Percentiles rank a stretch among this genome's conserved stretches.
phyloP scores from a whole-genome alignment of 2,113 vertebrate genomes.

The Hemiscyllium ocellatum region DNA sequence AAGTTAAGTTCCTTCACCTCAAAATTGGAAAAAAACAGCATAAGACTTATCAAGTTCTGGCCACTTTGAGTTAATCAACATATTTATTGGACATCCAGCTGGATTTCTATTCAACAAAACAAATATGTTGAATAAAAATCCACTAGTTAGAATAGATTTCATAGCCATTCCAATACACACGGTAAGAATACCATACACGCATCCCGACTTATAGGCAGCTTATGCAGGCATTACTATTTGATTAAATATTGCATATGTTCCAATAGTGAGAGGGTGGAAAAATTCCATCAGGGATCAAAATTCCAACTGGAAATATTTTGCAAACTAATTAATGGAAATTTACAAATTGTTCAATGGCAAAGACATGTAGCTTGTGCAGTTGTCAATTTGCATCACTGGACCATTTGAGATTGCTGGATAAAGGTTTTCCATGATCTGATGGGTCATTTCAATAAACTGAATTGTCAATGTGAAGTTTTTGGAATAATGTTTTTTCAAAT shows the following conservation, averaged over 20 bases:
- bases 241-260: neutral
- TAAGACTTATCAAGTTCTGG: neutral
- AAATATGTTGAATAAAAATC: neutral
- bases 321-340: neutral
- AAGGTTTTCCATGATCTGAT: neutral
- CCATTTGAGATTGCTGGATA: neutral
- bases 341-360: neutral
- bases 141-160: neutral
- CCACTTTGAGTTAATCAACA: neutral
- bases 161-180: neutral
- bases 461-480: neutral
- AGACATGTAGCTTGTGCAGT: neutral
- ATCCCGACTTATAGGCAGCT: neutral
- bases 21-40: neutral
- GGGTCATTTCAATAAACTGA: neutral
- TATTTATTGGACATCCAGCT: neutral
- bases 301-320: neutral
- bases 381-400: neutral
- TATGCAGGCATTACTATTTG: no score
- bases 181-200: neutral
- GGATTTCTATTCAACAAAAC: neutral
- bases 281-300: neutral
- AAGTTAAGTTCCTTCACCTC: neutral
- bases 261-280: neutral
- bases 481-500: neutral